Base-by-base conservation (phyloP, 2,113 vertebrate genomes). In the Trematocara macrostoma region DNA sequence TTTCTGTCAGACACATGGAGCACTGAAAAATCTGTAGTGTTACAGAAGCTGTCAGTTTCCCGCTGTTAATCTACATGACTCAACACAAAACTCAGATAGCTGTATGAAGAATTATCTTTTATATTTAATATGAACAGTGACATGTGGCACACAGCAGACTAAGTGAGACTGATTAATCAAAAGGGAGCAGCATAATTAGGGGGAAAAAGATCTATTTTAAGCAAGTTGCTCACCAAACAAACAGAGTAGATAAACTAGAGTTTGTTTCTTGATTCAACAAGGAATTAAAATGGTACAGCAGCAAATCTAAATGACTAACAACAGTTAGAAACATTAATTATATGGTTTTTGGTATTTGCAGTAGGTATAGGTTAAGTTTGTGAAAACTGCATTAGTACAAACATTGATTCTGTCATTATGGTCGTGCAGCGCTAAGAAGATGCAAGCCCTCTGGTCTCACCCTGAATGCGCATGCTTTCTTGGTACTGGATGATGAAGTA, bases 401-500 rank as follows among this genome's bases (percentile, higher is more conserved):
- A 64, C 11, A 35, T 4, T 5, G 26, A 8, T 18, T 51, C 12
- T 20, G 35, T 67, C 38, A 76, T 35, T 40, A 38, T 16, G 80
- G 55, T 5, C 2, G 18, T 5, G 40, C 34, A 53, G 12, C 2
- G 14, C 5, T 8, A 20, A 47, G 5, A 2, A 51, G 18, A 31
- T 8, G 23, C 12, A 31, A 11, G 38, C 18, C 6, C 5, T 53
- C 52, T 26, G 47, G 20, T 71, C 92, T 91, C 79, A 97, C 96
- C 95, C 92, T 96, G 96, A 81, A 99, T 97, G 74, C 98, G 95
- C 87, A 99, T 97, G 94, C 98, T 99, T 95, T 99, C 98, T 92
- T 99, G 98, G 90, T 99, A 99, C 93, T 99, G 98, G 95, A 99
- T 99, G 94, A 99, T 99, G 95, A 99, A 99, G 84, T 99, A 99